Evolutionary conservation across 2,888 invertebrate genomes (phyloP), one percentile per base, ranked within the genome.

Genomic region (Unio delphinus): DNA sequence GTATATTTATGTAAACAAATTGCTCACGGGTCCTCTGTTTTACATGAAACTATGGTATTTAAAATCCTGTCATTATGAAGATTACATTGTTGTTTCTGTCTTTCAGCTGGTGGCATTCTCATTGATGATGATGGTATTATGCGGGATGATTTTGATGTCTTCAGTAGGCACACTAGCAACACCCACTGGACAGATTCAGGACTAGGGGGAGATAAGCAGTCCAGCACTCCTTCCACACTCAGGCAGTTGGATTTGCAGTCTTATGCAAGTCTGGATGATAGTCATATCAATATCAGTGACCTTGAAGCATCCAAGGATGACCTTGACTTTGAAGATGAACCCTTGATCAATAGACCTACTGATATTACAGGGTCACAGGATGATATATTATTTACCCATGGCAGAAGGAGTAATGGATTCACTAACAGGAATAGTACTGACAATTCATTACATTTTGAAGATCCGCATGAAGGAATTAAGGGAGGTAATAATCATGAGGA

Each of bases 101-200:
- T 76, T 75, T 61, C 77, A 75, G 78, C 80, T 69, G 83, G 79
- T 58, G 81, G 82, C 11, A 81, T 84, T 56, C 74, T 82, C 17
- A 81, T 87, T 8, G 87, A 88, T 67, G 86, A 88, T 64, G 85
- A 88, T 70, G 88, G 88, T 20, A 87, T 88, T 59, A 75, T 86
- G 26, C 73, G 84, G 54, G 87, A 86, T 70, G 86, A 86, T 65
- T 79, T 79, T 73, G 84, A 86, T 70, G 76, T 80, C 56, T 74
- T 81, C 6, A 82, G 83, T 73, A 84, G 79, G 62, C 82, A 83
- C 64, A 77, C 80, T 23, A 74, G 73, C 69, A 82, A 79, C 45
- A 80, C 79, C 63, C 84, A 85, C 68, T 85, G 86, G 82, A 85
- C 87, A 23, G 87, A 87, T 72, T 87, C 88, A 3, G 87, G 87